Conservation (phyloP, 2,888 invertebrate species). For the Scelioninae gen. 1 region DNA sequence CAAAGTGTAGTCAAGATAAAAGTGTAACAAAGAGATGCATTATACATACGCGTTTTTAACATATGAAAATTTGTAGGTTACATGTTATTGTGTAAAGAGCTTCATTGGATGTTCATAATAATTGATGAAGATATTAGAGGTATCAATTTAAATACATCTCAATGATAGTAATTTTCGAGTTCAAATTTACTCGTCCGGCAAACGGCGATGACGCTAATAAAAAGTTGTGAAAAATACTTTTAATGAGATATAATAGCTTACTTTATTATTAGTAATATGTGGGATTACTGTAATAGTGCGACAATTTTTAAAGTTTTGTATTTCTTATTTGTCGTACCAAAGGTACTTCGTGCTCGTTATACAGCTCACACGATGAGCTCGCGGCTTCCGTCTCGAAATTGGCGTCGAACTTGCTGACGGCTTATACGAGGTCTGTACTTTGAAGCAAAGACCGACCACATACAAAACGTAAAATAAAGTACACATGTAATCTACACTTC, state of each 20-base stretch:
- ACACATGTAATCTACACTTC: slow-evolving; percentile 60
- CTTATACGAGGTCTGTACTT: slow-evolving; percentile 47
- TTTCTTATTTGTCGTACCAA: slow-evolving; percentile 30
- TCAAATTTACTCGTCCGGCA: slow-evolving; percentile 3
- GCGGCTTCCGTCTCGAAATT: slow-evolving; percentile 64
- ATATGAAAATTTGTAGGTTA: neutral
- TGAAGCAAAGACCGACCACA: slow-evolving; percentile 52
- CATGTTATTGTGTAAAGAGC: neutral
- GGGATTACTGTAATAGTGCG: slow-evolving; percentile 28
- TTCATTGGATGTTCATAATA: neutral
- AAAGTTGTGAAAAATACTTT: slow-evolving; percentile 33
- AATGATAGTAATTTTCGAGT: slow-evolving; percentile 27
- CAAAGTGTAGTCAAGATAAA: neutral
- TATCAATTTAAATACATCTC: slow-evolving; percentile 25
- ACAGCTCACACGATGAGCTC: slow-evolving; percentile 44
- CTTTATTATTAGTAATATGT: slow-evolving; percentile 33
- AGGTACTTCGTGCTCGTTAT: slow-evolving; percentile 51
- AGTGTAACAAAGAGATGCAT: neutral
- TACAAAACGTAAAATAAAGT: slow-evolving; percentile 42
- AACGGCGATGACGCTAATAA: slow-evolving; percentile 4
- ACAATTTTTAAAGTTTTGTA: slow-evolving; percentile 36
- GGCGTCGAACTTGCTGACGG: slow-evolving; percentile 60
- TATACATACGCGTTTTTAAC: neutral
- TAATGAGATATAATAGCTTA: slow-evolving; percentile 39
- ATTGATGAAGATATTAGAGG: slow-evolving; percentile 15